Evolutionary conservation across 2,113 vertebrate genomes (phyloP).

Genomic region (Urocynchramus pylzowi): DNA sequence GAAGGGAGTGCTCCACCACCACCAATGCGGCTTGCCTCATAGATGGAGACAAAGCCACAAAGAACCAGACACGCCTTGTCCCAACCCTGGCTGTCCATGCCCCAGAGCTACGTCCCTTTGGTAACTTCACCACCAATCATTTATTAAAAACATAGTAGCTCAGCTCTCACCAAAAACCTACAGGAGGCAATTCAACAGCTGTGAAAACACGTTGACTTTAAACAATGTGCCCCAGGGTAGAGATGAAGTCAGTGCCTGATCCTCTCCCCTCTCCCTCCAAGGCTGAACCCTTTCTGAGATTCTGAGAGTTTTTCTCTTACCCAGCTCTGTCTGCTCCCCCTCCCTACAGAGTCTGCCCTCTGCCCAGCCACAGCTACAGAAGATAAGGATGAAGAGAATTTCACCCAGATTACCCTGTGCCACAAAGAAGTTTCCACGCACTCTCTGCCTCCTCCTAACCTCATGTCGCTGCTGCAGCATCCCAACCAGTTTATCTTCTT

Average conservation of each 20-base stretch:
- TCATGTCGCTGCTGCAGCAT: background rate
- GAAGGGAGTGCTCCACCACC: background rate
- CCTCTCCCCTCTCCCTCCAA: background rate
- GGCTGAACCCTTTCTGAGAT: background rate
- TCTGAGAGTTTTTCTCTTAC: background rate
- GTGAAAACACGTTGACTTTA: background rate
- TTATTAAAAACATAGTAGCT: background rate
- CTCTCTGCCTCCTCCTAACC: background rate
- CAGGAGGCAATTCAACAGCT: background rate
- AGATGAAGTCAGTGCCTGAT: background rate
- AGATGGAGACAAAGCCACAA: background rate
- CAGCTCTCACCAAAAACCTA: background rate
- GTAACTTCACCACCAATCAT: background rate
- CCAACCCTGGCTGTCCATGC: background rate
- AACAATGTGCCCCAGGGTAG: background rate
- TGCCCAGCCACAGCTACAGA: background rate
- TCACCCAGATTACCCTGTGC: background rate
- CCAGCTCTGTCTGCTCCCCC: background rate
- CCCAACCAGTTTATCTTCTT: conserved; percentile 61
- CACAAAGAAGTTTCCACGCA: background rate
- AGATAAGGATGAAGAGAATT: background rate
- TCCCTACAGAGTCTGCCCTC: background rate
- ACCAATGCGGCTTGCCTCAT: background rate
- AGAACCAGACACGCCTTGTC: background rate
- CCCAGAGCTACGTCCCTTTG: background rate